A percentile compares a stretch with the other conserved stretches of the same genome.
These are phyloP conservation scores for Drosophila acutilabella DNA, from an alignment of 2,888 invertebrate species.

Conservation along the genomic window DNA sequence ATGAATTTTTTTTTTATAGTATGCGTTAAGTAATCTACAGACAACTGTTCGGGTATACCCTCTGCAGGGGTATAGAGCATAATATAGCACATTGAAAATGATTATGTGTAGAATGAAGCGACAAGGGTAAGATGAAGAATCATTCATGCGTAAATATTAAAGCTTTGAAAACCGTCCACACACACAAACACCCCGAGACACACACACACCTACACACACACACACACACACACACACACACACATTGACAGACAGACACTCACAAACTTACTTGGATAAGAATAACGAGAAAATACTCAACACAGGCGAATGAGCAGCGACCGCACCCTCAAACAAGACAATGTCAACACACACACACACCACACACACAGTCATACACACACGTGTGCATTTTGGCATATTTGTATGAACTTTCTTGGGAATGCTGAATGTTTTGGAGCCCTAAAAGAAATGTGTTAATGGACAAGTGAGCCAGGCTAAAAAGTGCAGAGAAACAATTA, in stretches of 20 bases:
- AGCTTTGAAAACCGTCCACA: conserved; percentile 84
- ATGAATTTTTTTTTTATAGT: too few relatives aligned
- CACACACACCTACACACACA: conserved; percentile 23
- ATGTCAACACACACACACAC: conserved; percentile 1
- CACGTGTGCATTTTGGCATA: conserved; percentile 33
- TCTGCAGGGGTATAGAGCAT: conserved; percentile 30
- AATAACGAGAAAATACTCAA: conserved; percentile 14
- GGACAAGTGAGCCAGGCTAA: conserved; percentile 10
- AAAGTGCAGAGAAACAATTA: not conserved
- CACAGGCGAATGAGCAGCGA: conserved; percentile 31
- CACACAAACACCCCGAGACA: conserved; percentile 55
- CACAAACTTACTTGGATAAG: not conserved
- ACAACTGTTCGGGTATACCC: conserved; percentile 11
- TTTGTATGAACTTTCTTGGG: conserved; percentile 26
- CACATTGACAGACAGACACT: conserved; percentile 13
- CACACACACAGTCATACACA: not conserved
- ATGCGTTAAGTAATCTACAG: too few relatives aligned
- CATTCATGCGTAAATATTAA: conserved; percentile 66
- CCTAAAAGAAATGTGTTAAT: conserved; percentile 14
- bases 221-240: conserved; percentile 17
- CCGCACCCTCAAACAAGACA: conserved; percentile 15
- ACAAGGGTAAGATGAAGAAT: conserved; percentile 53
- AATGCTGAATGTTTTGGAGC: conserved; percentile 27
- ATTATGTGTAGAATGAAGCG: conserved; percentile 50
- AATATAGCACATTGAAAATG: conserved; percentile 40